These are phyloP conservation scores for Brachyopa scutellaris DNA, from an alignment of 2,888 invertebrate genomes.

Conservation along the genomic window DNA sequence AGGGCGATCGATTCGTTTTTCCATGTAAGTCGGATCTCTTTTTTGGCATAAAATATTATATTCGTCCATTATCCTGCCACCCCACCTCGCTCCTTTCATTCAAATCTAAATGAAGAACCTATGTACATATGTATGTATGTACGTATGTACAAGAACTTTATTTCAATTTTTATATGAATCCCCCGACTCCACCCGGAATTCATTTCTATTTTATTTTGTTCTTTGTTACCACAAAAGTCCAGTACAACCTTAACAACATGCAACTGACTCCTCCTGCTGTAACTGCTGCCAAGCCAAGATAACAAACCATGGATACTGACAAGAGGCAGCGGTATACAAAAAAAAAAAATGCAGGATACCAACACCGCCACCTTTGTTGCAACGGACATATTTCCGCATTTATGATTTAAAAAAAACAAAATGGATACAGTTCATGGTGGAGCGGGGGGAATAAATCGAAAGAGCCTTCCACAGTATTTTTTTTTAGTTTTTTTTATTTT, in stretches of 20 bases:
- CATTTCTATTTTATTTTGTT: neutral
- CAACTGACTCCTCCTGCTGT: neutral
- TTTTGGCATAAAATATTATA: no score
- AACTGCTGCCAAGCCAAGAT: conserved; percentile 6
- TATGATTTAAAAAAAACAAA: conserved; percentile 10
- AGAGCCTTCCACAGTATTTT: neutral
- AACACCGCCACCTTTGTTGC: conserved; percentile 2
- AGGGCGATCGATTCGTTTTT: no score
- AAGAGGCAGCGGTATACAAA: neutral
- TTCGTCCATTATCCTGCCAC: no score
- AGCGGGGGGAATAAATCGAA: neutral
- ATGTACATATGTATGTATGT: no score
- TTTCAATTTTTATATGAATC: neutral
- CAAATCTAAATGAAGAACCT: no score
- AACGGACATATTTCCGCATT: conserved; percentile 26
- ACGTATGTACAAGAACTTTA: no score
- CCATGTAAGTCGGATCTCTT: no score
- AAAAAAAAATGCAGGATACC: neutral
- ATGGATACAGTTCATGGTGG: no score
- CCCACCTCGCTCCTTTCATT: no score
- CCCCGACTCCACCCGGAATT: neutral
- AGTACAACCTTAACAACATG: neutral
- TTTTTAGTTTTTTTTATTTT: neutral
- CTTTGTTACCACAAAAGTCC: neutral
- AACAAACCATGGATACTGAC: conserved; percentile 24